Evolutionary conservation across 2,888 invertebrate genomes (phyloP), one percentile per base, ranked within the genome.

Genomic region (Lumbricus terrestris): DNA sequence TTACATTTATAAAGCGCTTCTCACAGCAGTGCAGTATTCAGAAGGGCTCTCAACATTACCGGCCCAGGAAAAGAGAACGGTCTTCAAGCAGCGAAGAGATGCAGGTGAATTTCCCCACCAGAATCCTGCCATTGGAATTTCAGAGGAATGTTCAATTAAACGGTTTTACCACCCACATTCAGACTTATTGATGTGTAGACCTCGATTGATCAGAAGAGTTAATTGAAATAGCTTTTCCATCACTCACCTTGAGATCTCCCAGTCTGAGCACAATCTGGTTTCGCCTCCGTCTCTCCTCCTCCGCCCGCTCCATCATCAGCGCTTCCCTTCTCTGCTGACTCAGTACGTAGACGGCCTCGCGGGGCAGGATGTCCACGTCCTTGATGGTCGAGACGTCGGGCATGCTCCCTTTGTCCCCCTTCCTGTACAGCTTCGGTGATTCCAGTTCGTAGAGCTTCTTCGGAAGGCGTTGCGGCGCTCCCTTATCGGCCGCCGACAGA

Each of bases 251-350:
- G 35, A 85, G 35, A 85, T 85, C 85, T 85, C 85, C 85, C 34
- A 85, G 23, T 35, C 85, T 34, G 37, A 85, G 34, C n/a, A 85
- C 85, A 37, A 85, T 85, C n/a, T 85, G 85, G 34, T 37, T 37
- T 69, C 69, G 29, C 3, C 85, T 1, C 35, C 85, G 34, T 18
- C 89, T 88, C 69, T 89, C 83, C 29, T 90, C 90, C 89, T 88
- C 47, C 37, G 85, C 89, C 37, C 90, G 82, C 54, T 90, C 38
- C 88, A 34, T 82, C 89, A 90, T 90, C 88, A 90, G 37, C 89
- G 89, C 90, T 47, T 90, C 90, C 83, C 90, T 40, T 54, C 89
- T 90, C 37, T 88, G 89, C 69, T 90, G 90, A 69, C 90, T 90
- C 90, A 90, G 34, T 0, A 88, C 54, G 38, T 90, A 90, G 23